Conservation (phyloP, 1,140 invertebrate species). For the Phocides pigmalion region DNA sequence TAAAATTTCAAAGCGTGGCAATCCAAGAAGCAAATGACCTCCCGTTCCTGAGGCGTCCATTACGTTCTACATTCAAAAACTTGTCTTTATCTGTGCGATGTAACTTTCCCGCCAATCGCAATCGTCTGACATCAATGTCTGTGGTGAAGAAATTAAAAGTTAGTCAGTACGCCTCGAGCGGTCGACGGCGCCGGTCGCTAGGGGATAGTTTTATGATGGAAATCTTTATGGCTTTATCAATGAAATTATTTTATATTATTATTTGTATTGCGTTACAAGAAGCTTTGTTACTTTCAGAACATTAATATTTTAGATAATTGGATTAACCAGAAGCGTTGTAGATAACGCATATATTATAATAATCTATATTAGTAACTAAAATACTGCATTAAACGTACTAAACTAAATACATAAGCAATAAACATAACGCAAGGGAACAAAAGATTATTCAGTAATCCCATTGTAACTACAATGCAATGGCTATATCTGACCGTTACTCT, state of each 20-base stretch:
- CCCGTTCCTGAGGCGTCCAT: constrained; percentile 51
- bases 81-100: constrained; percentile 68
- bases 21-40: constrained; percentile 48
- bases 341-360: too few relatives aligned
- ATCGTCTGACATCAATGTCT: constrained; percentile 71
- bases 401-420: neutral
- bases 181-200: constrained; percentile 60
- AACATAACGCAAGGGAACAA: neutral
- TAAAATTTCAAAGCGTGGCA: constrained; percentile 30
- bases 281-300: neutral
- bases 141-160: constrained; percentile 74
- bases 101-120: constrained; percentile 73
- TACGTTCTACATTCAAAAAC: constrained; percentile 66
- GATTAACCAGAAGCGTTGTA: too few relatives aligned
- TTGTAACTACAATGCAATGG: constrained; percentile 18
- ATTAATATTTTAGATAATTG: too few relatives aligned
- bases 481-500: constrained; percentile 20
- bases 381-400: too few relatives aligned
- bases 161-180: constrained; percentile 66
- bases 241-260: constrained; percentile 27
- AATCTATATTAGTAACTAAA: too few relatives aligned
- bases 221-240: constrained; percentile 45
- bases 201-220: constrained; percentile 55
- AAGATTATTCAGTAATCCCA: constrained; percentile 1
- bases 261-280: constrained; percentile 19